A percentile compares a stretch with the other conserved stretches of the same genome.
Conservation (phyloP, 2,113 vertebrate species). For the Elaphurus davidianus region DNA sequence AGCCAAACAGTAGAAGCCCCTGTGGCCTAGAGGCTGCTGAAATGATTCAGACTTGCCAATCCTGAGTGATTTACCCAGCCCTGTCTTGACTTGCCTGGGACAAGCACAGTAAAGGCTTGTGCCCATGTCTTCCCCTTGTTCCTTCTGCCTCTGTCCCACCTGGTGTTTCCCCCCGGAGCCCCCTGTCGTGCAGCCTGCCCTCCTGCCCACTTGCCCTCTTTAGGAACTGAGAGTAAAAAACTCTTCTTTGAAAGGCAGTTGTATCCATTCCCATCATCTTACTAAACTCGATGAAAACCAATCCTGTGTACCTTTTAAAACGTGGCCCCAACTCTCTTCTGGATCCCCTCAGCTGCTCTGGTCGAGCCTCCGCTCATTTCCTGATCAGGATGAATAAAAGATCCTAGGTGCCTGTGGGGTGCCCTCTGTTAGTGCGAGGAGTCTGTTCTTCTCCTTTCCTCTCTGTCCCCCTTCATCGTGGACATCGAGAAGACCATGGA, state of each 20-base stretch:
- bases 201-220: not conserved
- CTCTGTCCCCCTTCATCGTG: not conserved
- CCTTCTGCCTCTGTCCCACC: not conserved
- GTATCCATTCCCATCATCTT: not conserved
- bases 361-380: not conserved
- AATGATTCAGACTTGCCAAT: not conserved
- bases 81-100: not conserved
- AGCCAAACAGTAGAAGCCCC: not conserved
- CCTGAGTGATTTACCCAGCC: not conserved
- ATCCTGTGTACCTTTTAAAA: not conserved
- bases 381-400: not conserved
- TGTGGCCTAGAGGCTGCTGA: not conserved
- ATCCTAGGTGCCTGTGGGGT: not conserved
- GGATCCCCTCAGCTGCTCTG: not conserved
- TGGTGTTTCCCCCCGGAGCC: not conserved
- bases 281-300: not conserved
- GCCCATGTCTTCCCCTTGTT: not conserved
- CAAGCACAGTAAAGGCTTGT: not conserved
- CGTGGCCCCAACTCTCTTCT: not conserved
- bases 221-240: not conserved
- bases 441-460: not conserved
- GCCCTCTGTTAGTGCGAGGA: not conserved
- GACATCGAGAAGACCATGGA: not conserved
- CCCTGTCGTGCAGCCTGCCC: not conserved
- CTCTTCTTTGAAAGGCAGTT: not conserved